Conservation (phyloP, 2,888 invertebrate species). For the Falcaria lacertinaria region DNA sequence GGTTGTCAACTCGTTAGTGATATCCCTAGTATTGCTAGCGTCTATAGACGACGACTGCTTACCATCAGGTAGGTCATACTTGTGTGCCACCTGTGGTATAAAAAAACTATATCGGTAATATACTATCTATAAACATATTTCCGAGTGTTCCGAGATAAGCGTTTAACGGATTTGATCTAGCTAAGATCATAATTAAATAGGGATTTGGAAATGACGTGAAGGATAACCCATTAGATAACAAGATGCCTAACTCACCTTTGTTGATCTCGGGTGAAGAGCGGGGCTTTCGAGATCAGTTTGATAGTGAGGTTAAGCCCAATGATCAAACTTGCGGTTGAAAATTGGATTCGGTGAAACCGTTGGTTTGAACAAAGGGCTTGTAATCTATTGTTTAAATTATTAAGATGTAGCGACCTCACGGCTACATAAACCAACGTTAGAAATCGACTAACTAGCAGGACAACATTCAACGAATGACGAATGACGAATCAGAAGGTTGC, state of each 20-base stretch:
- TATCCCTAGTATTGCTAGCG: too few relatives aligned
- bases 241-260: background rate
- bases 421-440: too few relatives aligned
- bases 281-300: background rate
- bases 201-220: background rate
- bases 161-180: background rate
- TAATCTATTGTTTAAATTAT: background rate
- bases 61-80: too few relatives aligned
- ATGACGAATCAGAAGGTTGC: slow-evolving; percentile 99
- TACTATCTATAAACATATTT: too few relatives aligned
- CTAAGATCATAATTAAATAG: background rate
- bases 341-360: background rate
- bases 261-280: background rate
- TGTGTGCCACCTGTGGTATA: too few relatives aligned
- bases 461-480: too few relatives aligned
- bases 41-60: too few relatives aligned
- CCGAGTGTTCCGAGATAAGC: too few relatives aligned
- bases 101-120: too few relatives aligned
- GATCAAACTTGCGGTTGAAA: background rate
- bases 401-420: too few relatives aligned
- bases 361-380: background rate
- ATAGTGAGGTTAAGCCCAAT: background rate
- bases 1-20: too few relatives aligned
- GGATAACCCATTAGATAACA: background rate
- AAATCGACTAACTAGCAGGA: too few relatives aligned